phyloP scores from a whole-genome alignment of 2,113 vertebrate species.

The Amblyopsis rosae region DNA sequence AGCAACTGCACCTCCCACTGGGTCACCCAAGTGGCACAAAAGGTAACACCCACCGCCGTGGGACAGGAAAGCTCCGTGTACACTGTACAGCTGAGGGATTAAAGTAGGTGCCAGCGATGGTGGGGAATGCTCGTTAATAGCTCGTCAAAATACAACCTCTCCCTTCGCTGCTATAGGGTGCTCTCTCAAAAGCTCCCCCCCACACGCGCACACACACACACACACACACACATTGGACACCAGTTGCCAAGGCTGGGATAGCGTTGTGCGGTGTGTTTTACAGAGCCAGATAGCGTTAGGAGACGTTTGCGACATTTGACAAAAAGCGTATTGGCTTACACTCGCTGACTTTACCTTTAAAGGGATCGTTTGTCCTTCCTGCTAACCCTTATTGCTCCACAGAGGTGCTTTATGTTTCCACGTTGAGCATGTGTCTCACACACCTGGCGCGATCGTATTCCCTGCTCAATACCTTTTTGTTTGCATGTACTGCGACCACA shows the following conservation, averaged over 20 bases:
- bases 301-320: too few species aligned
- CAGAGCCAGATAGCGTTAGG: too few species aligned
- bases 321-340: too few species aligned
- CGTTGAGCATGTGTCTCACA: constrained; percentile 3
- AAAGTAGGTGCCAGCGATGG: too few species aligned
- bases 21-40: constrained; percentile 98
- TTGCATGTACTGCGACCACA: constrained; percentile 10
- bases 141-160: too few species aligned
- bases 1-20: constrained; percentile 99
- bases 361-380: neutral
- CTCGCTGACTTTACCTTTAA: too few species aligned
- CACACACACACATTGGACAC: neutral
- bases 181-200: too few species aligned
- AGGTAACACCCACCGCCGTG: constrained; percentile 76
- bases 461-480: neutral
- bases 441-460: neutral
- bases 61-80: constrained; percentile 13
- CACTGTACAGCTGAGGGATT: too few species aligned
- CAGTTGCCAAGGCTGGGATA: neutral
- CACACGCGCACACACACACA: neutral
- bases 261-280: too few species aligned
- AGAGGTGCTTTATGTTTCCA: neutral
- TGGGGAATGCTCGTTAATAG: too few species aligned
- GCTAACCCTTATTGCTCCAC: neutral
- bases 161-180: neutral